Conservation (phyloP, 2,797 vertebrate genomes). For the Bradypus variegatus region DNA sequence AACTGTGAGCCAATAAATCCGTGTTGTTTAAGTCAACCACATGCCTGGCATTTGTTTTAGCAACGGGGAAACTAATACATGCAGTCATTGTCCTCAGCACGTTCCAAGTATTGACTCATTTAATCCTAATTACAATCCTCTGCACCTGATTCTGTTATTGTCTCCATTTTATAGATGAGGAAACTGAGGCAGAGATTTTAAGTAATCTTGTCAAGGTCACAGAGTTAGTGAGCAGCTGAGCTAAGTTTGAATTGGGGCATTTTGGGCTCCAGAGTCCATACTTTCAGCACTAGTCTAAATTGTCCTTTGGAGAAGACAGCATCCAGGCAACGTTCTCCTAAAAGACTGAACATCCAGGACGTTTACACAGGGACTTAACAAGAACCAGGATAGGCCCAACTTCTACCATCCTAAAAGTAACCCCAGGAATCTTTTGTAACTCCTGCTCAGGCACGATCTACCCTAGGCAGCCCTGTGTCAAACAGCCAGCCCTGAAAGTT, state of each 20-base stretch:
- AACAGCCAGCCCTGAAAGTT: rapidly evolving
- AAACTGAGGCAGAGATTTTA: not conserved
- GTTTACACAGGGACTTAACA: not conserved
- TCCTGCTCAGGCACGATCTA: not conserved
- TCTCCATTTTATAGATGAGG: not conserved
- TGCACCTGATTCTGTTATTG: not conserved
- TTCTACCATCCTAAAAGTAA: rapidly evolving
- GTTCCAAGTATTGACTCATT: not conserved
- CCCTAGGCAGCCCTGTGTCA: not conserved
- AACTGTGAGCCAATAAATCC: too few relatives aligned
- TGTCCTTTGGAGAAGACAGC: not conserved
- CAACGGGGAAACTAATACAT: too few relatives aligned
- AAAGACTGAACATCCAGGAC: not conserved
- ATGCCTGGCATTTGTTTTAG: too few relatives aligned
- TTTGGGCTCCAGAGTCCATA: not conserved
- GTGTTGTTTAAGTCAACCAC: too few relatives aligned
- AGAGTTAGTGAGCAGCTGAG: not conserved
- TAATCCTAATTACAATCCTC: not conserved
- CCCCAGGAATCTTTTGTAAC: not conserved
- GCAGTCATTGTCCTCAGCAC: not conserved
- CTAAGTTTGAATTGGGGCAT: not conserved
- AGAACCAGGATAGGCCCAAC: not conserved
- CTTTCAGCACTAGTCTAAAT: not conserved
- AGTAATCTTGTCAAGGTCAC: not conserved
- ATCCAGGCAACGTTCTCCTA: not conserved